phyloP scores from a whole-genome alignment of 2,113 vertebrate species.

The Okapia johnstoni region DNA sequence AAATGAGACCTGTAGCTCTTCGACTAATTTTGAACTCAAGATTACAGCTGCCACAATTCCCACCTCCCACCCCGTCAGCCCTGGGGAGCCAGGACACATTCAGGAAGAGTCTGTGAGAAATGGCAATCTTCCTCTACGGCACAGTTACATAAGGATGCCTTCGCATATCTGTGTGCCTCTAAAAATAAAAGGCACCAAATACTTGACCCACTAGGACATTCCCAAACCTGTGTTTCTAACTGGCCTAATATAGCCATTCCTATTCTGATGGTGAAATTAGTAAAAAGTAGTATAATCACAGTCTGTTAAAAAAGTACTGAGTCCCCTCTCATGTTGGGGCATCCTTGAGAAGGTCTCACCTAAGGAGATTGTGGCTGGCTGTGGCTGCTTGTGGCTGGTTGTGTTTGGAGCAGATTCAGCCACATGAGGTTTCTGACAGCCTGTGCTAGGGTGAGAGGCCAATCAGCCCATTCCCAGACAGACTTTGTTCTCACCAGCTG shows the following conservation, averaged over 20 bases:
- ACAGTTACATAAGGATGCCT: background rate
- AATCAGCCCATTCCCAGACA: background rate
- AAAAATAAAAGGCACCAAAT: slow-evolving; percentile 37
- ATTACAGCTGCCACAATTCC: background rate
- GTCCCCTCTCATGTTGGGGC: background rate
- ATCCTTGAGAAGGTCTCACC: background rate
- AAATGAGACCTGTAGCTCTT: background rate
- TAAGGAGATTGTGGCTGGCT: background rate
- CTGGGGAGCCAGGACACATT: background rate
- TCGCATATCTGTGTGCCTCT: background rate
- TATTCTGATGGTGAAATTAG: background rate
- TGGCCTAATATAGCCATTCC: background rate
- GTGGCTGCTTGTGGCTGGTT: background rate
- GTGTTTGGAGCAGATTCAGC: background rate
- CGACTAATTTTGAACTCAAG: background rate
- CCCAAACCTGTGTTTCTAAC: background rate
- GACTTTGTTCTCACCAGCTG: background rate
- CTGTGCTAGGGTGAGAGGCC: background rate
- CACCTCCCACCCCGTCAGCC: background rate
- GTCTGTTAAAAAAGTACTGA: background rate
- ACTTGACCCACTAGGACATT: background rate
- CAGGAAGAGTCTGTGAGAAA: background rate
- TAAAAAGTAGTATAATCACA: background rate
- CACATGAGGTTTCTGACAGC: background rate
- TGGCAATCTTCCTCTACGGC: background rate